Evolutionary conservation across 2,888 invertebrate species (phyloP).

Genomic region (Polyploca ridens): DNA sequence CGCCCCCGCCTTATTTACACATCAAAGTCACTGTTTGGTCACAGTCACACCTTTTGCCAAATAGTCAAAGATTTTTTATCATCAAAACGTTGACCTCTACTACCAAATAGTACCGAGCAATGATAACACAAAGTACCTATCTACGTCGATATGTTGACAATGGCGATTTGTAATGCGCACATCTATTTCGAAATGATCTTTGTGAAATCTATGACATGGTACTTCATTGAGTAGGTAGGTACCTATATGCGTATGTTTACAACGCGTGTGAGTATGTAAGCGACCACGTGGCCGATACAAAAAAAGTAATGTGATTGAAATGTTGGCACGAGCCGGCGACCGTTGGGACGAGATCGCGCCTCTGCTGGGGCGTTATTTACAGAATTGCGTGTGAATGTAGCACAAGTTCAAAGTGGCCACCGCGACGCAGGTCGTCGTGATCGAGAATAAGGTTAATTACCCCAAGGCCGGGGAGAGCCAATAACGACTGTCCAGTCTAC

Average conservation of each 20-base stretch:
- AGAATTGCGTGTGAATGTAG: constrained; percentile 70
- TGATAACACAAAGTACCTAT: constrained; percentile 5
- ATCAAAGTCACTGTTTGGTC: not conserved
- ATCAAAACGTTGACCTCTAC: constrained; percentile 8
- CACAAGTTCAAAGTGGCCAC: constrained; percentile 76
- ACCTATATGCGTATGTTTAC: not conserved
- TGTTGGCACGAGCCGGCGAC: constrained; percentile 66
- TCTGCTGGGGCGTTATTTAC: constrained; percentile 70
- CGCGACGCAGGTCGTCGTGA: constrained; percentile 55
- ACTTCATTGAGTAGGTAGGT: not conserved
- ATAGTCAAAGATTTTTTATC: not conserved
- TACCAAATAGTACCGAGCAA: not conserved
- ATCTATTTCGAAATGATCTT: not conserved
- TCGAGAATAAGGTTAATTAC: constrained; percentile 76
- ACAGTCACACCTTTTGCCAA: constrained; percentile 8
- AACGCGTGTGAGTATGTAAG: constrained; percentile 18
- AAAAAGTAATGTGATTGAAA: constrained; percentile 62
- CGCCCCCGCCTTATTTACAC: constrained; percentile 27
- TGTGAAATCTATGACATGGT: not conserved
- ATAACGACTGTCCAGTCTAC: constrained; percentile 22
- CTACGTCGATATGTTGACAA: not conserved
- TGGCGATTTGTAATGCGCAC: constrained; percentile 2
- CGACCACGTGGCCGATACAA: constrained; percentile 63
- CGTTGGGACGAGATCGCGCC: constrained; percentile 53
- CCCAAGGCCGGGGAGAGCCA: constrained; percentile 70